Conservation (phyloP, 2,888 invertebrate species). For the Pasiphila rectangulata region DNA sequence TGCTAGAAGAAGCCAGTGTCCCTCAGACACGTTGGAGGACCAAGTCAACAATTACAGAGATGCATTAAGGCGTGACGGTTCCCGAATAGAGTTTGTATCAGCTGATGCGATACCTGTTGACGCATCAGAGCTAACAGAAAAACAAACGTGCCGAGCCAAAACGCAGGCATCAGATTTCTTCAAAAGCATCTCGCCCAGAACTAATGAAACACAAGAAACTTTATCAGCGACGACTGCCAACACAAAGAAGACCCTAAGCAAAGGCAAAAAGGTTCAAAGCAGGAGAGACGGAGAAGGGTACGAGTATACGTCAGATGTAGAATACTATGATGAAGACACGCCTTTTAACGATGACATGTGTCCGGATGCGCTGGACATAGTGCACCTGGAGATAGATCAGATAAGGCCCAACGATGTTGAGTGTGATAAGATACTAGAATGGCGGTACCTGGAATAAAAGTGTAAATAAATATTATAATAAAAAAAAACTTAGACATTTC, state of each 20-base stretch:
- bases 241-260: constrained; percentile 10
- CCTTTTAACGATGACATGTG: constrained; percentile 46
- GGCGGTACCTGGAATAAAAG: constrained; percentile 49
- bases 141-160: constrained; percentile 31
- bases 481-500: no score
- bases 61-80: constrained; percentile 47
- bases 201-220: constrained; percentile 2
- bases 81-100: constrained; percentile 50
- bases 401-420: constrained; percentile 57
- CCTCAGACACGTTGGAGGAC: constrained; percentile 46
- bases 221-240: constrained; percentile 29
- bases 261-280: constrained; percentile 20
- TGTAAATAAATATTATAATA: neutral
- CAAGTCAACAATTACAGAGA: constrained; percentile 45
- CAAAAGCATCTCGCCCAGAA: constrained; percentile 1
- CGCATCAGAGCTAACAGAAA: constrained; percentile 34
- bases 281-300: constrained; percentile 60
- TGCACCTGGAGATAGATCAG: constrained; percentile 50
- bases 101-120: constrained; percentile 44
- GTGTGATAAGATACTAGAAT: constrained; percentile 54
- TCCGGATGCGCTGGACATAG: constrained; percentile 49
- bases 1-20: constrained; percentile 38
- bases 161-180: constrained; percentile 14
- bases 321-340: constrained; percentile 59
- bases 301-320: constrained; percentile 58